Evolutionary conservation across 2,797 vertebrate genomes (phyloP), one percentile per base, ranked within the genome.

Genomic region (Lagorchestes hirsutus): DNA sequence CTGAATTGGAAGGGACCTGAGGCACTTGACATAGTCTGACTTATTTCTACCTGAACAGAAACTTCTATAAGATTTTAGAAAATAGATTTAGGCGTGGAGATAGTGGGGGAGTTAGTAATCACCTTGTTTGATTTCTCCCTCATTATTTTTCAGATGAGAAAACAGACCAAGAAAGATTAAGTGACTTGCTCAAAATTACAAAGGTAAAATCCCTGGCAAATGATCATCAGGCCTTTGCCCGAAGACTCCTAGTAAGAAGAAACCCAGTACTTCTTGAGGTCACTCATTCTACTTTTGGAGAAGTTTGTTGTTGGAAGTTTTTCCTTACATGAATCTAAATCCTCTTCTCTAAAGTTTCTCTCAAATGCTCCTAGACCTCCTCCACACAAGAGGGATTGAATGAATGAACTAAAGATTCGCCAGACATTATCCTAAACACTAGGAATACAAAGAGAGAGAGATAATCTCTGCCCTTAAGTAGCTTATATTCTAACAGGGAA

Each of bases 71-170:
- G 40, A 27, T 46, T 87, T 87, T 87, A 46, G 22, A 46, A 27
- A 27, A 87, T 50, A 46, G 40, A 24, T 27, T 46, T 24, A 87
- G 31, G 8, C 74, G 27, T 46, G 34, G 62, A 18, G 62, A 67
- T n/a, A n/a, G 46, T 46, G 46, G 46, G 46, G 46, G 46, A 4
- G 34, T n/a, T 5, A n/a, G 34, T 18, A 67, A 34, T 1, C 62
- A n/a, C n/a, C 62, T n/a, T n/a, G n/a, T 87, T 74, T 46, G 74
- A 87, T 87, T 46, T 27, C 74, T 87, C 74, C 40, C 22, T 8
- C 3, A 87, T 22, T 87, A 87, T 87, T 91, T 91, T 91, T 55
- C 90, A 54, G 52, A 91, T 91, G 90, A 91, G 54, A 55, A 91
- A 91, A 55, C 31, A 54, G 52, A 22, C 54, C 13, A 40, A 91